phyloP scores from a whole-genome alignment of 2,797 vertebrate species.

The Leucoraja ocellata region DNA sequence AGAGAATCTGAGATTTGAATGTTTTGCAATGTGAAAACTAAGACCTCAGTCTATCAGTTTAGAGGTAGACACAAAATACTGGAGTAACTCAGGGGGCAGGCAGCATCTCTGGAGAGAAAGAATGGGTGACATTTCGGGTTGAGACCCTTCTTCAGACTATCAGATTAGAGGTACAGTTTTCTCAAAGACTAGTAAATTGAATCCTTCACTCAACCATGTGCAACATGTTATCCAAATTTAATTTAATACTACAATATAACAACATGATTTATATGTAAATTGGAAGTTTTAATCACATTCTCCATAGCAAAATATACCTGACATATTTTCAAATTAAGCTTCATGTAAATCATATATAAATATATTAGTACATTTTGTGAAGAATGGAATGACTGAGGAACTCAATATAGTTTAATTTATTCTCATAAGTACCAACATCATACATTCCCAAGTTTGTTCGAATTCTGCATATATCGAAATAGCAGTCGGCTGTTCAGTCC shows the following conservation, averaged over 20 bases:
- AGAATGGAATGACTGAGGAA: background rate
- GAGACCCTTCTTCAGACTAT: too few species aligned
- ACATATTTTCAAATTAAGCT: constrained; percentile 12
- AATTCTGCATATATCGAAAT: background rate
- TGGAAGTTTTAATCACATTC: constrained; percentile 22
- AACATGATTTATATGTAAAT: constrained; percentile 34
- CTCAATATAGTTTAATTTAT: background rate
- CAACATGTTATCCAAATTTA: constrained; percentile 14
- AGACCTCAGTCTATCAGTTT: constrained; percentile 22
- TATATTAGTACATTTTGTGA: constrained; percentile 25
- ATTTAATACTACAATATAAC: constrained; percentile 7
- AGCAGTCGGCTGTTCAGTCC: background rate
- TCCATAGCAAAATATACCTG: background rate
- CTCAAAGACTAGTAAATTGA: background rate
- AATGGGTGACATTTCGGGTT: too few species aligned
- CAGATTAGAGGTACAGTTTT: background rate
- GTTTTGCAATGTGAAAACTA: background rate
- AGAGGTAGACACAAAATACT: background rate
- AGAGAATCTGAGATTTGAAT: background rate
- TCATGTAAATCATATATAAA: constrained; percentile 19
- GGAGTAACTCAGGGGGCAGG: too few species aligned
- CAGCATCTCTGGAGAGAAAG: too few species aligned
- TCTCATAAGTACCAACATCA: background rate
- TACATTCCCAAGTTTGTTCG: background rate
- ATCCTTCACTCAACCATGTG: constrained; percentile 24